Conservation (phyloP, 2,888 invertebrate species). For the Drosophila subsilvestris region DNA sequence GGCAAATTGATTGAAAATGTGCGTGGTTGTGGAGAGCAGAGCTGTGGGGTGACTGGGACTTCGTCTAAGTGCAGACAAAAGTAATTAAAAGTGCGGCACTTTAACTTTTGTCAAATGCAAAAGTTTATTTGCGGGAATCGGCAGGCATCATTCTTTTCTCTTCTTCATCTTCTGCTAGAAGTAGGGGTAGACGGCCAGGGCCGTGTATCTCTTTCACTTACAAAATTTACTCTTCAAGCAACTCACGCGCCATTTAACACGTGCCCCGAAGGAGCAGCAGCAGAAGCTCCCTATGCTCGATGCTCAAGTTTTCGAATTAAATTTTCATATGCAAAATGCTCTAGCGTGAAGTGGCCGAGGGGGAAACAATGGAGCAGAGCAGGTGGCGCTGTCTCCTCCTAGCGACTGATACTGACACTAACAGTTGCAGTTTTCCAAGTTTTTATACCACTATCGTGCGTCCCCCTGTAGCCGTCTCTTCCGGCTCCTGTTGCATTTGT, state of each 20-base stretch:
- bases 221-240: constrained; percentile 56
- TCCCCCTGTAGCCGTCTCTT: constrained; percentile 2
- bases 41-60: constrained; percentile 9
- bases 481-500: constrained; percentile 36
- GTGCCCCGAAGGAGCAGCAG: constrained; percentile 18
- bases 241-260: constrained; percentile 61
- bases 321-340: constrained; percentile 64
- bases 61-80: constrained; percentile 62
- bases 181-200: background rate
- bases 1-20: constrained; percentile 76
- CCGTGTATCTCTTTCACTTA: constrained; percentile 34
- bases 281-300: constrained; percentile 1
- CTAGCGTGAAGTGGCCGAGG: background rate
- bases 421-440: constrained; percentile 60
- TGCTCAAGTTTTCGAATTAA: constrained; percentile 68
- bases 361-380: constrained; percentile 10
- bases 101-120: constrained; percentile 70
- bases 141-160: constrained; percentile 5
- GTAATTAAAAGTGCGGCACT: constrained; percentile 77
- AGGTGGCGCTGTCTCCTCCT: constrained; percentile 52
- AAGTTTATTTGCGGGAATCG: constrained; percentile 61
- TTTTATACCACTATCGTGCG: constrained; percentile 42
- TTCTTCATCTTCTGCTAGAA: background rate
- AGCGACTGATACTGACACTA: constrained; percentile 65
- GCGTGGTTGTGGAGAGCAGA: constrained; percentile 15